Evolutionary conservation across 2,888 invertebrate species (phyloP).

Genomic region (Coleophora deauratella): DNA sequence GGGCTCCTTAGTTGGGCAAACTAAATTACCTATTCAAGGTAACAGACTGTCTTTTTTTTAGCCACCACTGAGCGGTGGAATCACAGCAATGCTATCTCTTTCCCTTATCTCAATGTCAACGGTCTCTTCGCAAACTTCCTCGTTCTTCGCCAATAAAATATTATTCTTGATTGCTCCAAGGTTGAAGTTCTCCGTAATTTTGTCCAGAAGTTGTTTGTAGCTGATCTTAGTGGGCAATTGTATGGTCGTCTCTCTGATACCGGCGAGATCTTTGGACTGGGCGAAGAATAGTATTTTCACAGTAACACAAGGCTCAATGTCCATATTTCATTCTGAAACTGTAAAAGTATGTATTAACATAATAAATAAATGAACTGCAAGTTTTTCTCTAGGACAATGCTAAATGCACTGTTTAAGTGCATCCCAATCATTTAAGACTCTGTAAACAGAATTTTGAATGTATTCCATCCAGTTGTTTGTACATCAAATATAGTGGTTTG

Average conservation of each 20-base stretch:
- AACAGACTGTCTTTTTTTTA: constrained; percentile 38
- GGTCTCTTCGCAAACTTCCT: constrained; percentile 79
- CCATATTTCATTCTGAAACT: constrained; percentile 55
- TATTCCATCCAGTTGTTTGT: too few species aligned
- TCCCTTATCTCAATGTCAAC: constrained; percentile 72
- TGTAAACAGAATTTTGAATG: too few species aligned
- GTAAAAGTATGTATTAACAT: constrained; percentile 1
- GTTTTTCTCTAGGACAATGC: too few species aligned
- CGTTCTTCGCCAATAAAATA: constrained; percentile 88
- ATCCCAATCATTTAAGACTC: too few species aligned
- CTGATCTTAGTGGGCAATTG: constrained; percentile 64
- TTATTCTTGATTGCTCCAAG: constrained; percentile 79
- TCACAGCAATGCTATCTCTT: constrained; percentile 90
- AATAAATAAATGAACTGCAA: too few species aligned
- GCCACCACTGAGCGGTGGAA: constrained; percentile 96
- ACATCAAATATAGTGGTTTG: too few species aligned
- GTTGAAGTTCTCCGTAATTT: constrained; percentile 76
- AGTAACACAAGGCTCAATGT: constrained; percentile 58
- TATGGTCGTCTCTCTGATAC: constrained; percentile 72
- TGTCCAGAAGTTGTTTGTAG: constrained; percentile 74
- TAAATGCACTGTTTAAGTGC: too few species aligned
- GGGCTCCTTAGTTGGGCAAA: too few species aligned
- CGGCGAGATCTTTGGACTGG: constrained; percentile 88
- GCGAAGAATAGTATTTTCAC: constrained; percentile 91
- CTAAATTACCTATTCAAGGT: too few species aligned